Base-by-base conservation (phyloP, 2,797 vertebrate species). In the Cryptoblepharus egeriae region DNA sequence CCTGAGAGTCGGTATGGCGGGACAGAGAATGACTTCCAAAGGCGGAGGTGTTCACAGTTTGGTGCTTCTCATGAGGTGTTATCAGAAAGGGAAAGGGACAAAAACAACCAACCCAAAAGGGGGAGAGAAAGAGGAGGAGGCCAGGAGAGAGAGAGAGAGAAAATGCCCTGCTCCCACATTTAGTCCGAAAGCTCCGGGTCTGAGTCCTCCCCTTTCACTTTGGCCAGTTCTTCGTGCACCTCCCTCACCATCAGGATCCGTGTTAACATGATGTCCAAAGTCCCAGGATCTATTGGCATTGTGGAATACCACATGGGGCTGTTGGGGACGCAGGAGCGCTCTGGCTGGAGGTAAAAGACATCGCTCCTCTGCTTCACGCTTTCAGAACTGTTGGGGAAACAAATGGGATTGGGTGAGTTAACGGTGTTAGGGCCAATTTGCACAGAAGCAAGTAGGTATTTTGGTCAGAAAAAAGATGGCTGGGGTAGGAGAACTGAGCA, bases 281-380 rank as follows among this genome's bases (percentile, higher is more conserved):
- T 97, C 88, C 87, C 92, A 57, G 97, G 96, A 26, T 98, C 98
- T 93, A 99, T 97, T 5, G 98, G 95, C 71, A 96, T 94, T 37
- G 97, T 97, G 89, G 98, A 98, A 92, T 98, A 99, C 99, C 99
- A 99, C 95, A 99, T 95, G 26, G 99, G 98, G 92, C 98, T 99
- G 90, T 98, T 98, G 84, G 98, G 98, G n/a, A 99, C 97, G 81
- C 98, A 99, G 88, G 97, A 97, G 81, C 98, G 98, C 94, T 99
- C 98, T 0, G 99, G 99, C 52, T 97, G 97, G 90, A 99, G 97
- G 95, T 99, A 99, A 94, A 99, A 99, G 35, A 98, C 94, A 83
- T 98, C 97, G 75, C 96, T 98, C 83, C 98, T 97, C 94, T 99
- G 98, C 94, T 98, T 99, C 89, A 99, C 98, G 0, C 97, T 97